Conservation (phyloP, 2,888 invertebrate species). For the Melipona beecheii region DNA sequence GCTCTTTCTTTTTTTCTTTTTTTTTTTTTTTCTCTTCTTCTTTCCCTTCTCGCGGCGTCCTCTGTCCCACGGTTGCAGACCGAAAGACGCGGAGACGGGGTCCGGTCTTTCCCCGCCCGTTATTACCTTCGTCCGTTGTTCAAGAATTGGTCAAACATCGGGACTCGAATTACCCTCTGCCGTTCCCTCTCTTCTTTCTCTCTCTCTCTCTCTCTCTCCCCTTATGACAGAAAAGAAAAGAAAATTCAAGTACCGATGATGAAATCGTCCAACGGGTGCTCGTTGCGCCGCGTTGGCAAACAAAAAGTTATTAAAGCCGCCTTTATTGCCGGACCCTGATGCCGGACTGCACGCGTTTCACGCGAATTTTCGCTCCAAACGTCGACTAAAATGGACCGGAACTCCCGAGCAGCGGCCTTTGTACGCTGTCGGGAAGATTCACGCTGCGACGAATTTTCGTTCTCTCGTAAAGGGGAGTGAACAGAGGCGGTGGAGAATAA, state of each 20-base stretch:
- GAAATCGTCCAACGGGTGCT: slow-evolving; percentile 41
- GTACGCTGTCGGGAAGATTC: neutral
- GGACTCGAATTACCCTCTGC: slow-evolving; percentile 60
- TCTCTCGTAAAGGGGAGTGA: slow-evolving; percentile 10
- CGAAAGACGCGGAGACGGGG: slow-evolving; percentile 1
- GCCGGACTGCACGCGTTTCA: slow-evolving; percentile 24
- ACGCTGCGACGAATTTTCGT: neutral
- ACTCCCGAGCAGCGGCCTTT: neutral
- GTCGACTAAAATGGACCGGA: slow-evolving; percentile 30
- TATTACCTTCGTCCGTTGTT: slow-evolving; percentile 70
- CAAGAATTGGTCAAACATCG: slow-evolving; percentile 73
- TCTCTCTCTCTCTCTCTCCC: too few species aligned
- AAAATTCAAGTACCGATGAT: slow-evolving; percentile 52
- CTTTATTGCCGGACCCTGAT: slow-evolving; percentile 57
- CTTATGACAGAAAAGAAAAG: neutral
- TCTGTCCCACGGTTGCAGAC: neutral
- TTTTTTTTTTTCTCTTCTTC: too few species aligned
- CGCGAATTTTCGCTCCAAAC: slow-evolving; percentile 40
- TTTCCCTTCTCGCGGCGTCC: neutral
- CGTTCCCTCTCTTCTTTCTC: neutral
- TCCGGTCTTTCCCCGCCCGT: slow-evolving; percentile 46
- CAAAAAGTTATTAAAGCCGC: slow-evolving; percentile 61
- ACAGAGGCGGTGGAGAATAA: neutral
- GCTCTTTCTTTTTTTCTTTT: too few species aligned
- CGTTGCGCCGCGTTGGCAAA: slow-evolving; percentile 40